Percentiles rank a stretch among this genome's conserved stretches.
phyloP scores from a whole-genome alignment of 2,888 invertebrate species.

The Spialia ferax region DNA sequence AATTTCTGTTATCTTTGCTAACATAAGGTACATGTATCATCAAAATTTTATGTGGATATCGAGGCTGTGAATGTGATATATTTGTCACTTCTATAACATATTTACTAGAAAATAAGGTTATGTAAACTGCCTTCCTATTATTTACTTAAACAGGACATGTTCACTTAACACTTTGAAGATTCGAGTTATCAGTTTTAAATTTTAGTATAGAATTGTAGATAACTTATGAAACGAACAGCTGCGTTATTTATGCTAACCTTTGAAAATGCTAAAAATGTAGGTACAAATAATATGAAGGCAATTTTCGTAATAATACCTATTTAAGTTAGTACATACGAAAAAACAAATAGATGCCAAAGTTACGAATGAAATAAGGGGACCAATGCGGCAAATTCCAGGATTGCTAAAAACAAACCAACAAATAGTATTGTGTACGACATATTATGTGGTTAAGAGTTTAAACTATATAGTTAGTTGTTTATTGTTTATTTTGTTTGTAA shows the following conservation, averaged over 20 bases:
- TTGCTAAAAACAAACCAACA: background rate
- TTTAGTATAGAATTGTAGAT: no score
- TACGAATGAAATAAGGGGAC: background rate
- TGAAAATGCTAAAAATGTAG: no score
- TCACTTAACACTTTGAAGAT: no score
- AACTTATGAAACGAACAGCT: no score
- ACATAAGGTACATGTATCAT: background rate
- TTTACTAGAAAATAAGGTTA: background rate
- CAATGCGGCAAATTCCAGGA: background rate
- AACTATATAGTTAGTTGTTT: no score
- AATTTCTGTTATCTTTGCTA: background rate
- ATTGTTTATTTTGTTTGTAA: no score
- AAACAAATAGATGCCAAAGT: background rate
- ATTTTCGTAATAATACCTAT: background rate
- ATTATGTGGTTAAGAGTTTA: no score
- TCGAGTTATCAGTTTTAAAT: no score
- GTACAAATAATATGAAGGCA: background rate
- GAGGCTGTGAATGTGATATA: slow-evolving; percentile 4
- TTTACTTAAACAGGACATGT: no score
- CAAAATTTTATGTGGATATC: background rate
- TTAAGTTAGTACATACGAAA: background rate
- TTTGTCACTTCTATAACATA: background rate
- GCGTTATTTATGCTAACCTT: no score
- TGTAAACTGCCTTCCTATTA: background rate
- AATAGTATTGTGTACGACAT: no score